phyloP scores from a whole-genome alignment of 2,797 vertebrate genomes.

The Atherinosoma microstoma region DNA sequence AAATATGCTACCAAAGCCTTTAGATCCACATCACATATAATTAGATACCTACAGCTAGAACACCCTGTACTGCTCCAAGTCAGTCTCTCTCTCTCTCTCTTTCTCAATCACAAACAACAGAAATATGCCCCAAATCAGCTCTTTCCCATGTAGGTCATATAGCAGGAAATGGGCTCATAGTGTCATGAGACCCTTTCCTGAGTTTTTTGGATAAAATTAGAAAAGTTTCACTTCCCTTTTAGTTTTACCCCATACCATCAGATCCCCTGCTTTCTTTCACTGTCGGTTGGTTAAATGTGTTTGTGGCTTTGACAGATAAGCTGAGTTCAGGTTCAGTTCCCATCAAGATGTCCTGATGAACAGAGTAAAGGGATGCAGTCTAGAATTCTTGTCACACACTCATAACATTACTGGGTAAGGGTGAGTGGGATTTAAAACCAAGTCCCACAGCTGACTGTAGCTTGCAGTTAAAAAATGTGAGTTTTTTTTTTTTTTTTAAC shows the following conservation, averaged over 20 bases:
- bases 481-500: slow-evolving; percentile 1
- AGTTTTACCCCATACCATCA: neutral
- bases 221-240: slow-evolving; percentile 11
- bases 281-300: neutral
- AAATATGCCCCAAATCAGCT: slow-evolving; percentile 43
- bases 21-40: slow-evolving; percentile 61
- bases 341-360: slow-evolving; percentile 28
- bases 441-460: neutral
- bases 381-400: neutral
- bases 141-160: slow-evolving; percentile 43
- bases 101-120: slow-evolving; percentile 17
- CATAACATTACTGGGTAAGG: slow-evolving; percentile 36
- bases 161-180: slow-evolving; percentile 38
- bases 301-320: slow-evolving; percentile 18
- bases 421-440: slow-evolving; percentile 6
- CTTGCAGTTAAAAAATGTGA: slow-evolving; percentile 23
- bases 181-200: slow-evolving; percentile 10
- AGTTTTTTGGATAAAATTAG: neutral
- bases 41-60: slow-evolving; percentile 47
- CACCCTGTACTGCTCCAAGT: slow-evolving; percentile 41
- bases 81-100: slow-evolving; percentile 10
- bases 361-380: slow-evolving; percentile 14
- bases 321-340: slow-evolving; percentile 7
- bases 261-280: neutral
- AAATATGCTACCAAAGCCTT: slow-evolving; percentile 26